Conservation (phyloP, 1,140 invertebrate genomes). For the Littorina saxatilis region DNA sequence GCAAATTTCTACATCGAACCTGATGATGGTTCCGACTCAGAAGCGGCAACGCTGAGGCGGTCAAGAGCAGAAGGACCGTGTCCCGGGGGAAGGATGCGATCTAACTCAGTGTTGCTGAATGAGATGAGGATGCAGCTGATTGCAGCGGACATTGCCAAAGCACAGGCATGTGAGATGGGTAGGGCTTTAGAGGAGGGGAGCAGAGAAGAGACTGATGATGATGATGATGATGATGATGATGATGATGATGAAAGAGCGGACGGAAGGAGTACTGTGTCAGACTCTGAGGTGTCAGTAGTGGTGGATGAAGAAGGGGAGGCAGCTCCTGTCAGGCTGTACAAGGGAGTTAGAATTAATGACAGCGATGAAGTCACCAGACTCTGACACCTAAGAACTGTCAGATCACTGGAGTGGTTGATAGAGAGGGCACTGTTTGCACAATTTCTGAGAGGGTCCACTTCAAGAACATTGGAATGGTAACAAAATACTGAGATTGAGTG, state of each 20-base stretch:
- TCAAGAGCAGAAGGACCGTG: background rate
- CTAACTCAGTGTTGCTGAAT: constrained; percentile 18
- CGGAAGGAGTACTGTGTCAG: background rate
- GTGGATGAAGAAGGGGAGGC: background rate
- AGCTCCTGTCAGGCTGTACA: constrained; percentile 2
- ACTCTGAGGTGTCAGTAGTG: background rate
- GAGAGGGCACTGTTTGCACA: too few relatives aligned
- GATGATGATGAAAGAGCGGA: background rate
- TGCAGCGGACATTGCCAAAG: constrained; percentile 22
- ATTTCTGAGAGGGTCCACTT: too few relatives aligned
- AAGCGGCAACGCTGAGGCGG: background rate
- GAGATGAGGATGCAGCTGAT: constrained; percentile 33
- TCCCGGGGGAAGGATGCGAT: background rate
- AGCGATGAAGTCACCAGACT: constrained; percentile 26
- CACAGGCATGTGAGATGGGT: background rate
- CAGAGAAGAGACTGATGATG: background rate
- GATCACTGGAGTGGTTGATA: too few relatives aligned
- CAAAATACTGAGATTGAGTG: too few relatives aligned
- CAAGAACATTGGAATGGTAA: too few relatives aligned
- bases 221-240: background rate
- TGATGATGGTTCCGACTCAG: background rate
- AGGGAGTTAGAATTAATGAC: constrained; percentile 26
- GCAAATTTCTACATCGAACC: background rate
- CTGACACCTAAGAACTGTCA: too few relatives aligned
- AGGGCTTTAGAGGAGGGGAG: background rate